These are phyloP conservation scores for Aythya fuligula DNA, from an alignment of 2,797 vertebrate genomes.

Conservation along the genomic window DNA sequence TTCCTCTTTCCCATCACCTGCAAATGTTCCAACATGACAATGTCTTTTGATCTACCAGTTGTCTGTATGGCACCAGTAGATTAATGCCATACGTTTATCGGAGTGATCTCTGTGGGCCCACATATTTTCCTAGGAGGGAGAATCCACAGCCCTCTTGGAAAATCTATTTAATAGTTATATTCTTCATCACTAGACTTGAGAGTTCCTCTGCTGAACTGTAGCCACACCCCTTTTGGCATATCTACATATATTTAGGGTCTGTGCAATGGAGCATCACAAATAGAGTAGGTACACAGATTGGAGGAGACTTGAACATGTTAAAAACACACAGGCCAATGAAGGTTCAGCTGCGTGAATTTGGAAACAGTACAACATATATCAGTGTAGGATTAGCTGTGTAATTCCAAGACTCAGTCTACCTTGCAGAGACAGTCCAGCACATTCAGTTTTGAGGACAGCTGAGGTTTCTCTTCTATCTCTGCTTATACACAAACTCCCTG, in stretches of 20 bases:
- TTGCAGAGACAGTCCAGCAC: background rate
- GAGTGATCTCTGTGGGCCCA: background rate
- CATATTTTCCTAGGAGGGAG: background rate
- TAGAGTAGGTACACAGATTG: background rate
- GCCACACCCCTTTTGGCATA: background rate
- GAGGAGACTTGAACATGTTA: fast-evolving
- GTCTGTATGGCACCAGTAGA: fast-evolving
- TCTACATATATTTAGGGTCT: background rate
- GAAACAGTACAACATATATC: background rate
- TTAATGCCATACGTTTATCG: fast-evolving
- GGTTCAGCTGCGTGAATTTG: background rate
- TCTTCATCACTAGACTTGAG: background rate
- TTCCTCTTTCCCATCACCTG: background rate
- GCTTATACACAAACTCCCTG: background rate
- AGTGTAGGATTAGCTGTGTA: background rate
- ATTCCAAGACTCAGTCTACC: background rate
- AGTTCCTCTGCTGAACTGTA: background rate
- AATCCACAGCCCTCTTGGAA: background rate
- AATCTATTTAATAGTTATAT: background rate
- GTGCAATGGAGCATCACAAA: background rate
- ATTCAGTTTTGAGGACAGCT: background rate
- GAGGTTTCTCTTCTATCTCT: background rate
- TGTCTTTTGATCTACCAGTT: background rate
- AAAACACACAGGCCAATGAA: background rate
- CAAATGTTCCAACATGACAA: background rate